phyloP scores from a whole-genome alignment of 2,113 vertebrate genomes.

The Scolopax mira region DNA sequence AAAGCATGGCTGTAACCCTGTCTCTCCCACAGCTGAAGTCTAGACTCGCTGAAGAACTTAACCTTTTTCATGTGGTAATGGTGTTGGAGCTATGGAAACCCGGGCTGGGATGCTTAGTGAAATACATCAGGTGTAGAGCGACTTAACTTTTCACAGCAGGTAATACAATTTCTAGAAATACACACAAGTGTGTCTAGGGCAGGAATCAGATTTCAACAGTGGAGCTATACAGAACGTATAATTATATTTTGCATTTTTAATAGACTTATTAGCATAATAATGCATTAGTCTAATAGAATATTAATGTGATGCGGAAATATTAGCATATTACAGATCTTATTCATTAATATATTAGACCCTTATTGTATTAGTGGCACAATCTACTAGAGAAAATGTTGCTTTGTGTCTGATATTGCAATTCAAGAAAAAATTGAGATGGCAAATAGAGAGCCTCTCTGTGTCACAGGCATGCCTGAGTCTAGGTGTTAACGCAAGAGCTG shows the following conservation, averaged over 20 bases:
- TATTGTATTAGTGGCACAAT: slow-evolving; percentile 50
- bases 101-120: not conserved
- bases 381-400: slow-evolving; percentile 43
- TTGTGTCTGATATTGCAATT: slow-evolving; percentile 23
- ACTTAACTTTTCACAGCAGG: slow-evolving; percentile 37
- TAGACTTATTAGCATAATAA: slow-evolving; percentile 67
- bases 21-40: not conserved
- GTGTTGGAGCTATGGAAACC: not conserved
- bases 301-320: slow-evolving; percentile 63
- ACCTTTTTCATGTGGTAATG: not conserved
- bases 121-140: not conserved
- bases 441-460: not conserved
- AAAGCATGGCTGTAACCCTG: not conserved
- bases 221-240: slow-evolving; percentile 37
- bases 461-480: not conserved
- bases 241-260: slow-evolving; percentile 74
- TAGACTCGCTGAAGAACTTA: not conserved
- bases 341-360: slow-evolving; percentile 64
- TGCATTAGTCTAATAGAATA: slow-evolving; percentile 66
- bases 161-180: slow-evolving; percentile 25
- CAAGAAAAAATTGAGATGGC: slow-evolving; percentile 1
- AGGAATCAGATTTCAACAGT: slow-evolving; percentile 43
- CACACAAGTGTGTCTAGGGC: slow-evolving; percentile 15
- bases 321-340: slow-evolving; percentile 65
- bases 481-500: not conserved